These are phyloP conservation scores for Bombus difficillimus DNA, from an alignment of 1,140 invertebrate genomes.

Conservation along the genomic window DNA sequence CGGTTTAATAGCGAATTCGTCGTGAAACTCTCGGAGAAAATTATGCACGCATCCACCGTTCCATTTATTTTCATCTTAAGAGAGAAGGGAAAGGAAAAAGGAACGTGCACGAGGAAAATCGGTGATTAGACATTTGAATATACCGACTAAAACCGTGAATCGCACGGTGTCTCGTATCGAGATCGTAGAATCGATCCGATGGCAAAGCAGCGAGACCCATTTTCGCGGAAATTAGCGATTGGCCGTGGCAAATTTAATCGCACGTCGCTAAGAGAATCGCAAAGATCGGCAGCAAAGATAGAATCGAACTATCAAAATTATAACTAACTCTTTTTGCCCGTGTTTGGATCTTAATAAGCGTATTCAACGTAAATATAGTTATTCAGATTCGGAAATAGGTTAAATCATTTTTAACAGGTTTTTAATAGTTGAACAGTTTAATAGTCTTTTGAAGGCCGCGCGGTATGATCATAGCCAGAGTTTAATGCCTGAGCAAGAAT, in stretches of 20 bases:
- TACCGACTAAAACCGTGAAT: neutral
- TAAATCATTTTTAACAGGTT: neutral
- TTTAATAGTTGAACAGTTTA: neutral
- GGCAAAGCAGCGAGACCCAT: neutral
- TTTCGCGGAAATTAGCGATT: conserved; percentile 11
- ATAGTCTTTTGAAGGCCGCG: neutral
- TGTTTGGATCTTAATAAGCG: neutral
- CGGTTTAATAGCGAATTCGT: conserved; percentile 16
- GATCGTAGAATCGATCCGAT: neutral
- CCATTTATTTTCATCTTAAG: neutral
- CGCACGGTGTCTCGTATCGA: neutral
- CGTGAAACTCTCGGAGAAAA: neutral
- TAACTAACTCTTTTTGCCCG: neutral
- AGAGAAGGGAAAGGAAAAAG: neutral
- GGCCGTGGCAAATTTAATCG: conserved; percentile 30
- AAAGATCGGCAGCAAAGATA: neutral
- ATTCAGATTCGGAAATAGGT: neutral
- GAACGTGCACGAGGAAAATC: neutral
- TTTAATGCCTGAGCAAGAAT: too few relatives aligned
- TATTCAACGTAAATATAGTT: neutral
- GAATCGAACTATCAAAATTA: neutral
- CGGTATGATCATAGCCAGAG: neutral
- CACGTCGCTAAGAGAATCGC: too few relatives aligned
- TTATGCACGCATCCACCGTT: neutral
- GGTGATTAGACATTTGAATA: neutral